phyloP scores from a whole-genome alignment of 2,113 vertebrate genomes.

The Illadopsis cleaveri region DNA sequence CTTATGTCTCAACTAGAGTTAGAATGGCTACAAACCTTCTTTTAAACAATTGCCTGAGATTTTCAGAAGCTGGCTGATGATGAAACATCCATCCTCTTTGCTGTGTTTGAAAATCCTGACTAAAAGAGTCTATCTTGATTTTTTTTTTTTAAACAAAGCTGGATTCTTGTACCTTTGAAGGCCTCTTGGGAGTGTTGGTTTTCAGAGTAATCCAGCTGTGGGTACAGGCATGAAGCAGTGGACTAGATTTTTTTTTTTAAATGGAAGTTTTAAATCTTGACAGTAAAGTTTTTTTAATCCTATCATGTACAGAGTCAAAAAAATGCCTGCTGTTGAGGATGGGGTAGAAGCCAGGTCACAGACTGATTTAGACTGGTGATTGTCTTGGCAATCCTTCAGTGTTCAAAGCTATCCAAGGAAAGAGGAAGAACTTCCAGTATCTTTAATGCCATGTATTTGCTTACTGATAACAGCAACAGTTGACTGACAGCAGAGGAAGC shows the following conservation, averaged over 20 bases:
- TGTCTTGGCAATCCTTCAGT: not conserved
- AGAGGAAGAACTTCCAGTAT: not conserved
- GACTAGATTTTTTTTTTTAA: not conserved
- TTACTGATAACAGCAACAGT: not conserved
- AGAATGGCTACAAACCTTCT: not conserved
- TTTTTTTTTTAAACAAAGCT: not conserved
- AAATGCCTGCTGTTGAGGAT: accelerated
- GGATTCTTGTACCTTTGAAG: not conserved
- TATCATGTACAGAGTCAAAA: not conserved
- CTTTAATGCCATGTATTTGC: not conserved
- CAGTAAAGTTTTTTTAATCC: not conserved
- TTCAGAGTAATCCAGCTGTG: not conserved
- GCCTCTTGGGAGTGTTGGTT: not conserved
- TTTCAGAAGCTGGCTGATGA: not conserved
- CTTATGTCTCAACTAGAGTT: not conserved
- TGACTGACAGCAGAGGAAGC: not conserved
- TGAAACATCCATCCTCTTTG: not conserved
- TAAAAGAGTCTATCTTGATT: not conserved
- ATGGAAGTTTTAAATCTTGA: not conserved
- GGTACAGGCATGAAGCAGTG: not conserved
- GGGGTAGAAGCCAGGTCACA: not conserved
- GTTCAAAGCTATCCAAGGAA: not conserved
- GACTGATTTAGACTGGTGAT: not conserved
- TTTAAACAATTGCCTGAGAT: not conserved
- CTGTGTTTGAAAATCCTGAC: not conserved